Evolutionary conservation across 2,113 vertebrate genomes (phyloP), one percentile per base, ranked within the genome.

Genomic region (Craseonycteris thonglongyai): DNA sequence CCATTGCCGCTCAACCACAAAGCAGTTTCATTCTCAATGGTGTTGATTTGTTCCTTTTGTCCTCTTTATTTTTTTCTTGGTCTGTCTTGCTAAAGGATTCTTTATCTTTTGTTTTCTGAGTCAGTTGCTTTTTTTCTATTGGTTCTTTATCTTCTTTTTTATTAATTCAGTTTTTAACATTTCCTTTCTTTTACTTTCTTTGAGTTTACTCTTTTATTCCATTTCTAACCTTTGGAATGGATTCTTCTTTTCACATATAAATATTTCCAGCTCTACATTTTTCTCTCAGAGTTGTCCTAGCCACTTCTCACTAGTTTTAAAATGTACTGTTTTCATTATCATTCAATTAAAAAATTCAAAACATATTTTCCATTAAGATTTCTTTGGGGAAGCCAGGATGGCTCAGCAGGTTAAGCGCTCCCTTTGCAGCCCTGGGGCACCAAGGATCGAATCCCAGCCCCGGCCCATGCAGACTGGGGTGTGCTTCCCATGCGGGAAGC

Each of bases 71-170:
- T 38, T 4, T 40, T 4, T 1, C 38, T 83, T 49, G 38, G 15
- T 72, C 28, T 76, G 38, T 81, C 63, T 61, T 79, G 56, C 68
- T 88, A 69, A 93, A 68, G 47, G 79, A 72, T 68, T 91, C 76
- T 86, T 56, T 95, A 45, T 79, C 75, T 95, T 91, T 89, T 83
- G 69, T 69, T 93, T 95, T 88, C 78, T 91, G 66, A 74, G 30
- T 88, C 58, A 63, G 49, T 68, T 59, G 49, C 6, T 88, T 40
- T 79, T 81, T 82, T 82, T 58, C 81, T 90, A 63, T 83, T 71
- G 80, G 40, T 40, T 93, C 78, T 96, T 88, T 61, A 74, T 85
- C 78, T 85, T 61, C 78, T 47, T n/a, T 78, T 78, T 66, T 76
- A 42, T 86, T 83, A 92, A 69, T 78, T 59, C 45, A 2, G 21